Evolutionary conservation across 2,113 vertebrate genomes (phyloP), one percentile per base, ranked within the genome.

Genomic region (Brienomyrus brachyistius): DNA sequence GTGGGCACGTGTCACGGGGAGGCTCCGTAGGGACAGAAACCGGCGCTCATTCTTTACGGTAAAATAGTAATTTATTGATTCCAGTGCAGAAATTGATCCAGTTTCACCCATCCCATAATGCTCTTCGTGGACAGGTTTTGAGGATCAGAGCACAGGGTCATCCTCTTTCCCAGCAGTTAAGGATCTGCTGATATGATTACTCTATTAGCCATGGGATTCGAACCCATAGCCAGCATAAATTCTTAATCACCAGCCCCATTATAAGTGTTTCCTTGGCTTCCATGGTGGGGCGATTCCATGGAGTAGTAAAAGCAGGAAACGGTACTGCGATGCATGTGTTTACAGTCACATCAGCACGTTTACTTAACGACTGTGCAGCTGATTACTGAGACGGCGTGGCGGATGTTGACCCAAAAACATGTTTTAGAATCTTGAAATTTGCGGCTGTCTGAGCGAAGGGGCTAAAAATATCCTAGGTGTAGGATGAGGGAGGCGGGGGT

Each of bases 11-110:
- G 31, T 80, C 40, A 50, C 47, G 13, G 47, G 31, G 70, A 4
- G 23, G 8, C 48, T 51, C 48, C 0, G 19, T n/a, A 11, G 21
- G 11, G 83, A 86, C 83, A 50, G 83, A 51, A n/a, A 51, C 83
- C 23, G 6, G 47, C 23, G n/a, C 23, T 27, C 93, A 94, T 94
- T 94, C 94, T 95, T 94, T 43, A 80, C 31, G 19, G 19, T 80
- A 80, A 15, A 80, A 80, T 80, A 19, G 5, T 43, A 43, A 17
- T 80, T 80, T 80, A 80, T 80, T 80, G 74, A 40, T 80, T 13
- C 31, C 31, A 35, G 35, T 80, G 31, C 35, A 40, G 35, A 43
- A 8, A 80, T 80, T 19, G 74, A 40, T 15, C 74, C 35, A 15
- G 1, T 40, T 43, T 43, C 74, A 80, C 15, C 31, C 19, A 80